These are phyloP conservation scores for Balaenoptera acutorostrata DNA, from an alignment of 2,113 vertebrate species.

Conservation along the genomic window DNA sequence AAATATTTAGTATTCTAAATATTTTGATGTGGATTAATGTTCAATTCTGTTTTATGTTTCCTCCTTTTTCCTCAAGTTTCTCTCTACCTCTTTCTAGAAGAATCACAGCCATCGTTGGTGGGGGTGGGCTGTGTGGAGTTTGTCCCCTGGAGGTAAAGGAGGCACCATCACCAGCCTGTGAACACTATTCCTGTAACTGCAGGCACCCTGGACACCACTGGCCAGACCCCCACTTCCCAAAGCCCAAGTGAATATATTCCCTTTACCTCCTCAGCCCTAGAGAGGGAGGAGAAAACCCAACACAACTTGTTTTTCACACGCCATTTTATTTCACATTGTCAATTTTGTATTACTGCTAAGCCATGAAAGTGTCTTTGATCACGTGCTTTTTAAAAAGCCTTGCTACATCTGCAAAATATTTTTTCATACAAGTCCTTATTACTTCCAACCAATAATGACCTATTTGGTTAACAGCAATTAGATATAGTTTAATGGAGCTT, in stretches of 20 bases:
- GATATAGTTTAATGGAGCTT: constrained; percentile 31
- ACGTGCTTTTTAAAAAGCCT: constrained; percentile 59
- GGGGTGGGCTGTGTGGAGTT: neutral
- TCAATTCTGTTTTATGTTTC: neutral
- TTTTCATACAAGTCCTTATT: constrained; percentile 70
- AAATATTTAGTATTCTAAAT: neutral
- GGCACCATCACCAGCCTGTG: constrained; percentile 43
- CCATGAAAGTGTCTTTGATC: constrained; percentile 74
- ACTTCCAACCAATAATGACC: constrained; percentile 63
- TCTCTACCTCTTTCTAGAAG: constrained; percentile 27
- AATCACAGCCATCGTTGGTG: neutral
- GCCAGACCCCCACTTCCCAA: constrained; percentile 83
- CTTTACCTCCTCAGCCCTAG: constrained; percentile 76
- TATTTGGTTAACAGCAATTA: constrained; percentile 72
- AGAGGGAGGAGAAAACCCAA: constrained; percentile 77
- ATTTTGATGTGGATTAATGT: neutral
- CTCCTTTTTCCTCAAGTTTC: neutral
- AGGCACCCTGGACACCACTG: neutral
- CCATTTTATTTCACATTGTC: constrained; percentile 75
- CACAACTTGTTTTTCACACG: constrained; percentile 77
- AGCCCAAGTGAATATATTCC: constrained; percentile 83
- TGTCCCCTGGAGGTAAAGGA: neutral
- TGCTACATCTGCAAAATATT: constrained; percentile 68
- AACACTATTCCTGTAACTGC: constrained; percentile 73
- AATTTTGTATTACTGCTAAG: constrained; percentile 66